These are phyloP conservation scores for Hyperoplus lanceolatus DNA, from an alignment of 2,797 vertebrate genomes.

Conservation along the genomic window DNA sequence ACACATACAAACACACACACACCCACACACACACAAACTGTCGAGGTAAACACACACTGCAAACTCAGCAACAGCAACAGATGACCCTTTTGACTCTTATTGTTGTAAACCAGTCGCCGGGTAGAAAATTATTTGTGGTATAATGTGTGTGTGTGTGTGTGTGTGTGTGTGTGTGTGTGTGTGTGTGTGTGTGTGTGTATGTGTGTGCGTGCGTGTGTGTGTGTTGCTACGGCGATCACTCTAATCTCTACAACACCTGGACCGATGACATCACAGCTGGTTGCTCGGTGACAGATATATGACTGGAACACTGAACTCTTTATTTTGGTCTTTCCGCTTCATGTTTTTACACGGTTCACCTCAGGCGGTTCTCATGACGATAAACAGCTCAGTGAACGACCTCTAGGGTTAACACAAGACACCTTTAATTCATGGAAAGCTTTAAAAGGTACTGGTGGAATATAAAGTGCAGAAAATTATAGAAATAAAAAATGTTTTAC, in stretches of 20 bases:
- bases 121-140: neutral
- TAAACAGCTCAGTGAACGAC: neutral
- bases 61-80: neutral
- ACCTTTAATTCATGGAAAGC: constrained; percentile 27
- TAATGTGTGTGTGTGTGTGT: no score
- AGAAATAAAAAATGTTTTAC: neutral
- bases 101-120: constrained; percentile 26
- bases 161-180: no score
- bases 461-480: neutral
- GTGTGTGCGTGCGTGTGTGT: no score
- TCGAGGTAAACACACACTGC: neutral
- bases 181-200: no score
- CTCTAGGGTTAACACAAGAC: constrained; percentile 1
- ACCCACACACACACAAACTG: neutral
- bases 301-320: constrained; percentile 4
- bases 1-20: neutral
- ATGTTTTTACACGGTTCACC: constrained; percentile 21
- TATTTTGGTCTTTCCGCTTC: constrained; percentile 33
- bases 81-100: constrained; percentile 5
- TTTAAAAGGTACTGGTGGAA: constrained; percentile 6
- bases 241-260: constrained; percentile 28
- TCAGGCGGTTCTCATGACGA: constrained; percentile 43
- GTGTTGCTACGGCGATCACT: neutral
- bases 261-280: constrained; percentile 12
- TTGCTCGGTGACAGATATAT: constrained; percentile 5